Conservation (phyloP, 2,888 invertebrate species). For the Eupithecia abbreviata region DNA sequence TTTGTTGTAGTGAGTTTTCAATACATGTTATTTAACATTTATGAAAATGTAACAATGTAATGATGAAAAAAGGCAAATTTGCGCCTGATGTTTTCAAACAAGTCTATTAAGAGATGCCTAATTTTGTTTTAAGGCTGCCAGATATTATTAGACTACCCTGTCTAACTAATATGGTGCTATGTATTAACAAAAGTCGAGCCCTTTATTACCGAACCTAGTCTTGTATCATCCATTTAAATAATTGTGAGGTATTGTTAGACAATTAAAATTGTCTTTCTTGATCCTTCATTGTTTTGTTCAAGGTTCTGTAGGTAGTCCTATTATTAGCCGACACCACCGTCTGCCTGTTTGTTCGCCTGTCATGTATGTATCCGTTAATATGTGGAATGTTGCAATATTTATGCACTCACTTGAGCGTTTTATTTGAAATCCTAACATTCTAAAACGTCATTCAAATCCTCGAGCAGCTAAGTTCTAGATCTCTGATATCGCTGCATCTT, state of each 20-base stretch:
- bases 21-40: background rate
- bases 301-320: background rate
- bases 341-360: background rate
- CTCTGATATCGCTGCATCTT: constrained; percentile 32
- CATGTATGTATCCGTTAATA: background rate
- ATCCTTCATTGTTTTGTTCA: background rate
- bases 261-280: background rate
- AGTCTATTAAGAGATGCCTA: background rate
- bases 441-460: constrained; percentile 13
- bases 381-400: background rate
- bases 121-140: background rate
- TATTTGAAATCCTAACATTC: background rate
- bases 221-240: background rate
- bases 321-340: background rate
- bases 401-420: background rate
- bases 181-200: background rate
- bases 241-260: background rate
- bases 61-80: background rate
- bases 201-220: background rate
- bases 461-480: constrained; percentile 17
- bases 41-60: background rate
- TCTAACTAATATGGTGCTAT: too few species aligned
- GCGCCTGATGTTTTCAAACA: background rate
- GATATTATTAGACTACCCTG: background rate
- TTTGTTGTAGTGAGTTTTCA: background rate